phyloP scores from a whole-genome alignment of 2,113 vertebrate species.

The Tichodroma muraria region DNA sequence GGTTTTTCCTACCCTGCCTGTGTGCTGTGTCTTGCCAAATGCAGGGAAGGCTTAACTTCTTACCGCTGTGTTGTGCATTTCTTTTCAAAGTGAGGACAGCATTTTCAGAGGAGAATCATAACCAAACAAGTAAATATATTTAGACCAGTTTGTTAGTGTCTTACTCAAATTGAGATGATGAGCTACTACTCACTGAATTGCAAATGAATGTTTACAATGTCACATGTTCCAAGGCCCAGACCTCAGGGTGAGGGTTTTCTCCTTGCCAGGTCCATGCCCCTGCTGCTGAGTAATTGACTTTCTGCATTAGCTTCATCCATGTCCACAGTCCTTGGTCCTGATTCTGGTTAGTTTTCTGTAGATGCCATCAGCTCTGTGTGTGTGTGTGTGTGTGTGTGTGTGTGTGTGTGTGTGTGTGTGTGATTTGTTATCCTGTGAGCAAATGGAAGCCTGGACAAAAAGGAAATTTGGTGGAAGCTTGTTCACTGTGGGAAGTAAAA shows the following conservation, averaged over 20 bases:
- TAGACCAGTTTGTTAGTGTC: neutral
- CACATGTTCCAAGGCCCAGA: neutral
- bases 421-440: neutral
- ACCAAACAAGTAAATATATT: neutral
- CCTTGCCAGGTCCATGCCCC: neutral
- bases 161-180: neutral
- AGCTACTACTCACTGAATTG: neutral
- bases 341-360: neutral
- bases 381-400: neutral
- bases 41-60: fast-evolving
- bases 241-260: neutral
- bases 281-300: neutral
- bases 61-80: neutral
- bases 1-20: neutral
- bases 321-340: neutral
- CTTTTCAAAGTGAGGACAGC: neutral
- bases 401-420: neutral
- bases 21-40: neutral
- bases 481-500: neutral
- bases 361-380: neutral
- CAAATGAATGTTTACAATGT: neutral
- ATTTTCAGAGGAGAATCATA: neutral
- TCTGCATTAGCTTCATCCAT: neutral
- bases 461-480: neutral
- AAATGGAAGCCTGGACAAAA: neutral